Conservation (phyloP, 2,113 vertebrate species). For the Sapayoa aenigma region DNA sequence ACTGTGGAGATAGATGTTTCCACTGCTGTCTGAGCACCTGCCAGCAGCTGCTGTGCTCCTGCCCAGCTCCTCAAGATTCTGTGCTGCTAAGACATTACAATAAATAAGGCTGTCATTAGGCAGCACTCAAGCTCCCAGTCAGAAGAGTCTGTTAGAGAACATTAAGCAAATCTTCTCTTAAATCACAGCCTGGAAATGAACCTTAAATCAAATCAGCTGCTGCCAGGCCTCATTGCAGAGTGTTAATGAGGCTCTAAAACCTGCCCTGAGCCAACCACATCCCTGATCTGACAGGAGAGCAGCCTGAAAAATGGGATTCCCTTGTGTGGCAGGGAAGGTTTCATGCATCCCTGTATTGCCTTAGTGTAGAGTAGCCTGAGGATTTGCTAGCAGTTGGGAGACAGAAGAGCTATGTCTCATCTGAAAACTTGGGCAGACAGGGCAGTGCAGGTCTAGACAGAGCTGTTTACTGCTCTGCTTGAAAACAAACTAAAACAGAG, state of each 20-base stretch:
- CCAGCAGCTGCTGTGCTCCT: not conserved
- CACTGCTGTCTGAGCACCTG: conserved; percentile 17
- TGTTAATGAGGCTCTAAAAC: conserved; percentile 71
- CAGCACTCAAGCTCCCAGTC: conserved; percentile 64
- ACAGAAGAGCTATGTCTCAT: not conserved
- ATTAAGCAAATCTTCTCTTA: conserved; percentile 70
- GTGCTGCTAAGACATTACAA: conserved; percentile 16
- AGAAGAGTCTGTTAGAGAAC: conserved; percentile 69
- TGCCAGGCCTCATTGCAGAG: conserved; percentile 59
- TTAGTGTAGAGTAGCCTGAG: not conserved
- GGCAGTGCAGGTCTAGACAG: not conserved
- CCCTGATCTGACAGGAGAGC: conserved; percentile 39
- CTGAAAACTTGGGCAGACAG: not conserved
- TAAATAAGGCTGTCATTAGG: conserved; percentile 68
- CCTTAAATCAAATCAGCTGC: conserved; percentile 70
- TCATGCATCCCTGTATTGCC: not conserved
- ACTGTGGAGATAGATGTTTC: not conserved
- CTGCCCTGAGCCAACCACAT: conserved; percentile 52
- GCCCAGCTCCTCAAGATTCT: not conserved
- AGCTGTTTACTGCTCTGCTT: conserved; percentile 2
- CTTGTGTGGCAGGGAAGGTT: conserved; percentile 24
- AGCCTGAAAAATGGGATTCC: conserved; percentile 63
- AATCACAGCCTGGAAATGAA: conserved; percentile 71
- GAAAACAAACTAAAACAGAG: not conserved
- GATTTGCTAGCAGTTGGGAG: conserved; percentile 17